Evolutionary conservation across 2,888 invertebrate species (phyloP).

Genomic region (Piscicola geometra): DNA sequence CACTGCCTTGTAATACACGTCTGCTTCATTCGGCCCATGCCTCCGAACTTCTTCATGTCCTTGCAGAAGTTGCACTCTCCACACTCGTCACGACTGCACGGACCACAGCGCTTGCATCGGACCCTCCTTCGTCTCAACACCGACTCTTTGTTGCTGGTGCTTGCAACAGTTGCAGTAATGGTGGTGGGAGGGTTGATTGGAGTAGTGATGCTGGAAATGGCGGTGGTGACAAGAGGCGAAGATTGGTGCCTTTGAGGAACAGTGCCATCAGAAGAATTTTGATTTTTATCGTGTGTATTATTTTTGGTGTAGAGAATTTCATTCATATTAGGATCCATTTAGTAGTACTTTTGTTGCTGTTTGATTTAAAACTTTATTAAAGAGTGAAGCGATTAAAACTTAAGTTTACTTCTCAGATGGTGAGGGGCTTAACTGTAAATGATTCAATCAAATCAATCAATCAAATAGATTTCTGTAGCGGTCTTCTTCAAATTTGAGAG

Average conservation of each 20-base stretch:
- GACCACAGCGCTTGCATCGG: slow-evolving; percentile 70
- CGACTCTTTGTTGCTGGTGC: not conserved
- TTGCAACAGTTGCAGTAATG: not conserved
- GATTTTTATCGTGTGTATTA: not conserved
- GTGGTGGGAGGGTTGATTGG: not conserved
- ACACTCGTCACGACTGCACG: slow-evolving; percentile 86
- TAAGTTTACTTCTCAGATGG: too few relatives aligned
- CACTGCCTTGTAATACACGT: slow-evolving; percentile 93
- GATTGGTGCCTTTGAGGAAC: not conserved
- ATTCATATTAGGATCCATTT: not conserved
- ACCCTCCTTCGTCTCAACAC: slow-evolving; percentile 47
- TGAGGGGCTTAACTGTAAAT: too few relatives aligned
- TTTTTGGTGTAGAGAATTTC: not conserved
- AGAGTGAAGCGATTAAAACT: too few relatives aligned
- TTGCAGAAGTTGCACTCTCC: slow-evolving; percentile 92
- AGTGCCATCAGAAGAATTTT: not conserved
- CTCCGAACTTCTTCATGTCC: slow-evolving; percentile 96
- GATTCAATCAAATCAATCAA: not conserved
- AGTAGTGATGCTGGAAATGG: not conserved
- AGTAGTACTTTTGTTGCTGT: too few relatives aligned
- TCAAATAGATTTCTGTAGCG: not conserved
- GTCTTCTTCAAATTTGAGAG: too few relatives aligned
- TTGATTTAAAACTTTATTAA: too few relatives aligned
- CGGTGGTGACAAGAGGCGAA: not conserved
- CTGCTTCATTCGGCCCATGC: slow-evolving; percentile 89